Conservation (phyloP, 2,113 vertebrate species). For the Phyllostomus discolor region DNA sequence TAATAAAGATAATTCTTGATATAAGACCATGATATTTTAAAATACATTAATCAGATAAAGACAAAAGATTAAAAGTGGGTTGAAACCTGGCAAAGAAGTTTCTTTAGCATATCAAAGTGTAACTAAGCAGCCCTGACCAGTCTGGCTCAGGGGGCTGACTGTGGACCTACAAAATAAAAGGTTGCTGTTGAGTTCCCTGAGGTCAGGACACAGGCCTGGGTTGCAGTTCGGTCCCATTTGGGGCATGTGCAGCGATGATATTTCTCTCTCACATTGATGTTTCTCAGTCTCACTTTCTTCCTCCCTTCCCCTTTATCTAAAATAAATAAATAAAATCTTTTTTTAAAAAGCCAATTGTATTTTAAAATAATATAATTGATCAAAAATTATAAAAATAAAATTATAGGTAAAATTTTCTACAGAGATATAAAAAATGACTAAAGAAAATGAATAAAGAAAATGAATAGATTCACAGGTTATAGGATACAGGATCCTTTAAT, state of each 20-base stretch:
- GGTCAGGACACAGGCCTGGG: too few species aligned
- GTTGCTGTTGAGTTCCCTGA: too few species aligned
- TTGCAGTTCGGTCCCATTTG: too few species aligned
- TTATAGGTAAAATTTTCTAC: neutral
- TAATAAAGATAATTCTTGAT: neutral
- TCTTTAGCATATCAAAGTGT: neutral
- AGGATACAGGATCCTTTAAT: neutral
- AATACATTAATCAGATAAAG: neutral
- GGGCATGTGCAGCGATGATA: too few species aligned
- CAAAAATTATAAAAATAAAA: neutral
- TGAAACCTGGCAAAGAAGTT: neutral
- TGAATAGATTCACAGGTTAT: neutral
- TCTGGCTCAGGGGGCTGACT: too few species aligned
- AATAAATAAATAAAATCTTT: too few species aligned
- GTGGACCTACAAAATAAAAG: too few species aligned
- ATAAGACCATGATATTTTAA: neutral
- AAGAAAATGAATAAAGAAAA: neutral
- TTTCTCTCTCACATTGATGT: too few species aligned
- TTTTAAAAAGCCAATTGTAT: too few species aligned
- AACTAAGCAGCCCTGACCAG: neutral
- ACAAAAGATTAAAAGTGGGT: neutral
- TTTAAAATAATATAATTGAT: neutral
- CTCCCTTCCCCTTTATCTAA: too few species aligned
- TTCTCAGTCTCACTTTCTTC: too few species aligned
- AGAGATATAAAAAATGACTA: neutral